Evolutionary conservation across 2,797 vertebrate species (phyloP), one percentile per base, ranked within the genome.

Genomic region (Cossypha heuglini): DNA sequence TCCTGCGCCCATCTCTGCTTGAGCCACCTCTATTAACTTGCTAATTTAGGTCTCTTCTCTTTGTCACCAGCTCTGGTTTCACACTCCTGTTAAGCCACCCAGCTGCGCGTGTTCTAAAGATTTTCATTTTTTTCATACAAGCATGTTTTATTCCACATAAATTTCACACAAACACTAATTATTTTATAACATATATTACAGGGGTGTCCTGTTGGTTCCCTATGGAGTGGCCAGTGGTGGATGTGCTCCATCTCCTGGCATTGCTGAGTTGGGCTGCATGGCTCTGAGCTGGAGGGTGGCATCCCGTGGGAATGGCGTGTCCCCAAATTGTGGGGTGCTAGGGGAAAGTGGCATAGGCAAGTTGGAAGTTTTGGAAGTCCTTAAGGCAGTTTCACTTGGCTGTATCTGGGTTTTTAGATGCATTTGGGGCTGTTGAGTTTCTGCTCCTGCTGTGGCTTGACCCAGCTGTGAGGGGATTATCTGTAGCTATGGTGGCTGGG

Each of bases 171-270:
- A 46, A 13, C 45, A 46, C 22, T 6, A 46, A 21, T 46, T 46
- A 46, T 46, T 46, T 46, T 46, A 24, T 45, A 45, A 45, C 21
- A 22, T 46, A 4, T 46, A 24, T 46, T 46, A 46, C 21, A 46
- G 43, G 4, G 24, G 3, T 37, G 18, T 45, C 3, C 1, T 2
- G 17, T 8, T 0, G 2, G n/a, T 0, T 8, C 28, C 5, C 19
- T 1, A 1, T 5, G 38, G 46, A 14, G 57, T 13, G 52, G 19
- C 12, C 40, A 11, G 8, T 6, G 3, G 4, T 5, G 8, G 18
- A 10, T 1, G 6, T 22, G 58, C 17, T 73, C 1, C 0, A 0
- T n/a, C 63, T 72, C 54, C n/a, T 54, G 57, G 16, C 1, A 0
- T 31, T 21, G 48, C 13, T 14, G 16, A 42, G 15, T 10, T 12